phyloP scores from a whole-genome alignment of 2,888 invertebrate genomes.

The Mimumesa dahlbomi region DNA sequence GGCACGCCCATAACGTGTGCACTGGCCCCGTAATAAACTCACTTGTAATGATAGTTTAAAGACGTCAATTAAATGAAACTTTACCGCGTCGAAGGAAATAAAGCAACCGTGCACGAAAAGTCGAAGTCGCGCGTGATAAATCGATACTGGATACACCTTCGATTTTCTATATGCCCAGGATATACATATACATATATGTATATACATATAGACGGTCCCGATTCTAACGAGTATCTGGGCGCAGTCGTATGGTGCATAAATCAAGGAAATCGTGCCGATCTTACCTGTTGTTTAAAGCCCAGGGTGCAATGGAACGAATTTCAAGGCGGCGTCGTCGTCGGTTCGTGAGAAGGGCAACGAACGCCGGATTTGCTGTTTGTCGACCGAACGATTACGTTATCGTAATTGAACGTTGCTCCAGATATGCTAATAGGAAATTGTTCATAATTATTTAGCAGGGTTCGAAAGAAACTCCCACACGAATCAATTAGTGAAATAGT shows the following conservation, averaged over 20 bases:
- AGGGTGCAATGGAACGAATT: slow-evolving; percentile 13
- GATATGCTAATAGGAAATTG: too few species aligned
- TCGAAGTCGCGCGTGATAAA: neutral
- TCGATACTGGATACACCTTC: neutral
- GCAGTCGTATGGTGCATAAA: slow-evolving; percentile 34
- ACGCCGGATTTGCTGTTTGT: slow-evolving; percentile 8
- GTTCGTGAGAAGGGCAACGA: slow-evolving; percentile 35
- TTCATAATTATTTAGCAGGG: too few species aligned
- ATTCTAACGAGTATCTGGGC: slow-evolving; percentile 29
- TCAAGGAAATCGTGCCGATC: slow-evolving; percentile 35
- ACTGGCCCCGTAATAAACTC: neutral
- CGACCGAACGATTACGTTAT: slow-evolving; percentile 25
- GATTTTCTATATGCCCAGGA: neutral
- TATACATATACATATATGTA: too few species aligned
- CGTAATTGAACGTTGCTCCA: too few species aligned
- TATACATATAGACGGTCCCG: slow-evolving; percentile 17
- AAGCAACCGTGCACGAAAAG: neutral
- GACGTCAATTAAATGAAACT: slow-evolving; percentile 13
- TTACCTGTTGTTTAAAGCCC: slow-evolving; percentile 7
- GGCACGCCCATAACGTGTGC: neutral
- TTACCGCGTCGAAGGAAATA: neutral
- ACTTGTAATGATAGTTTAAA: neutral
- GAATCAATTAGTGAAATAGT: too few species aligned
- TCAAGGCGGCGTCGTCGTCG: slow-evolving; percentile 5
- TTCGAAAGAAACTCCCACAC: too few species aligned